Percentiles rank a stretch among this genome's conserved stretches.
Evolutionary conservation across 2,797 vertebrate species (phyloP).

Genomic region (Phrynocephalus guinanensis): DNA sequence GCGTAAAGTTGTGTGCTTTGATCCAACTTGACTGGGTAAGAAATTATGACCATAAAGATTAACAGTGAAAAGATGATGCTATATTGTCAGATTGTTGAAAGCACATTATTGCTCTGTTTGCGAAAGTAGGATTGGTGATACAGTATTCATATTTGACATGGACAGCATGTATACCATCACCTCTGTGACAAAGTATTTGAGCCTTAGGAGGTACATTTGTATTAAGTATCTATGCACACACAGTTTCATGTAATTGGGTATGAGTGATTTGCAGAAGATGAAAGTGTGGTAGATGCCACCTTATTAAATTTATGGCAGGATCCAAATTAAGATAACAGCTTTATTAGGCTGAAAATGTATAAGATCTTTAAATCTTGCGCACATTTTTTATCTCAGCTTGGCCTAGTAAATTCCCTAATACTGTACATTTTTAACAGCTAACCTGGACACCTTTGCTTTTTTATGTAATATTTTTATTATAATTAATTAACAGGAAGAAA

Average conservation of each 20-base stretch:
- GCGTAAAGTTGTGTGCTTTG: neutral
- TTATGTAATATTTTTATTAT: too few relatives aligned
- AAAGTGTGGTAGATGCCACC: neutral
- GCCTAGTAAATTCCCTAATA: too few relatives aligned
- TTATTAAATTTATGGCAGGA: neutral
- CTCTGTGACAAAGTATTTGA: neutral
- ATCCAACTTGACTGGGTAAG: neutral
- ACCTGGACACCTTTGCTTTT: too few relatives aligned
- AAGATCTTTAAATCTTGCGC: neutral
- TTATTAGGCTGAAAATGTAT: neutral
- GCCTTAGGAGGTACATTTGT: neutral
- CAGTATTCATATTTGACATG: neutral
- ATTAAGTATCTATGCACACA: neutral
- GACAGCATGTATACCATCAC: too few relatives aligned
- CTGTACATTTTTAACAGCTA: too few relatives aligned
- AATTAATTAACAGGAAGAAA: too few relatives aligned
- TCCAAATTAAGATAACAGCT: neutral
- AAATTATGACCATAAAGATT: neutral
- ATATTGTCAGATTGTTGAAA: neutral
- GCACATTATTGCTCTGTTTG: neutral
- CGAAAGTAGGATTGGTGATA: neutral
- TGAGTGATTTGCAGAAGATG: neutral
- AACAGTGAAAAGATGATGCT: neutral
- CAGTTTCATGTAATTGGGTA: neutral
- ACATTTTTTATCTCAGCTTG: neutral